Base-by-base conservation (phyloP, 2,797 vertebrate species). In the Lutjanus argentimaculatus region DNA sequence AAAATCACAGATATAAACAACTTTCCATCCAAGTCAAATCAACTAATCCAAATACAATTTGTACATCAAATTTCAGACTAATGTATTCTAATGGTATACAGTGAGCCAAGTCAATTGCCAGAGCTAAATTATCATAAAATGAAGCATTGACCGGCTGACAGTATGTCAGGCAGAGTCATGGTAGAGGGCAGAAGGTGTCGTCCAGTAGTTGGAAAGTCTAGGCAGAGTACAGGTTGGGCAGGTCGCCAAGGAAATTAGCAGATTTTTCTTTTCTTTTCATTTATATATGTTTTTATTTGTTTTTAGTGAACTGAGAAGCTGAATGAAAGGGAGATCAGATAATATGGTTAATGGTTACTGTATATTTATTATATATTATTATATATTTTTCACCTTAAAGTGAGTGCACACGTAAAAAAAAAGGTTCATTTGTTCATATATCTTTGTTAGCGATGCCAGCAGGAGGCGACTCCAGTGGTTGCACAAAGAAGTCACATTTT, bases 1-100 rank as follows among this genome's bases (percentile, higher is more conserved):
- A 53, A 52, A 71, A 59, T 30, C 48, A 62, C 30, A 64, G 15
- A 49, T 46, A 36, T 70, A 45, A 70, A 69, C 45, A 64, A 46
- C n/a, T 57, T 19, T 22, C 14, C 36, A 49, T 69, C 48, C 8
- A 42, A 66, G 17, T 49, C 67, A 16, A 36, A 53, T 70, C 4
- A 36, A 40, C 21, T 57, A 12, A 76, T 67, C 51, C 45, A 14
- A 59, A 48, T 13, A 16, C 15, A 58, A 73, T 51, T 40, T 69
- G 14, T 22, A 13, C 36, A 30, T 79, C 48, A 53, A 19, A 43
- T 62, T 48, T 62, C 11, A 59, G 12, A 25, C 10, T 53, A 25
- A 71, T 52, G 9, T 53, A 17, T 63, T 53, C 4, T 63, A n/a
- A 64, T 68, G 40, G 48, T 8, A 67, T 40, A 30, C 15, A 51